Evolutionary conservation across 1,140 invertebrate species (phyloP), one percentile per base, ranked within the genome.

Genomic region (Hypsibius dujardini): DNA sequence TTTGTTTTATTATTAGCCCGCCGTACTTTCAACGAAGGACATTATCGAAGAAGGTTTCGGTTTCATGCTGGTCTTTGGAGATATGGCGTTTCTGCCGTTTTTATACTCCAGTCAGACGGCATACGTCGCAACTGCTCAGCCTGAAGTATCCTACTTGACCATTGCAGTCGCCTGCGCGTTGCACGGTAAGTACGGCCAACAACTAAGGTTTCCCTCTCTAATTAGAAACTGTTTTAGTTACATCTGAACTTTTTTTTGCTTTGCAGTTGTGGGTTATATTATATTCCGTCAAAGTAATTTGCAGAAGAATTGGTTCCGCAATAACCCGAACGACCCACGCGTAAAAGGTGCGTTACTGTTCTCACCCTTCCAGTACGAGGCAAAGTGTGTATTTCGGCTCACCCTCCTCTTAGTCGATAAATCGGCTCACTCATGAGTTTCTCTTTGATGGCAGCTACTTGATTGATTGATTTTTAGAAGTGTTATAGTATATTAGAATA

Each of bases 221-320:
- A 28, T 28, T 28, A 28, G 28, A 28, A 28, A 28, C 28, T 28
- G 28, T 28, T 28, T 28, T 28, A 28, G 28, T 28, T 28, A 28
- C 28, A 28, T 28, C 28, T 28, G 28, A 28, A 28, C 28, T 28
- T 28, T 46, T 1, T 47, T 62, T 62, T 71, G 72, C 72, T 70
- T 77, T 79, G 40, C 73, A 81, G 79, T 85, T 1, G 70, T 83
- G 74, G 88, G 87, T 59, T 86, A 86, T 73, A 69, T 80, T 42
- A 80, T 90, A 28, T 88, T 86, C 77, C 82, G 86, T 70, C 79
- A 79, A 14, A 86, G 86, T 72, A 88, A 87, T 76, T 84, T 82
- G 59, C 84, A 87, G 75, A 90, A 90, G 76, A 82, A 87, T 78
- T 79, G 84, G 69, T 90, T 89, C 76, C 83, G 87, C 47, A 82